phyloP scores from a whole-genome alignment of 2,113 vertebrate species.

The Ursus arctos region DNA sequence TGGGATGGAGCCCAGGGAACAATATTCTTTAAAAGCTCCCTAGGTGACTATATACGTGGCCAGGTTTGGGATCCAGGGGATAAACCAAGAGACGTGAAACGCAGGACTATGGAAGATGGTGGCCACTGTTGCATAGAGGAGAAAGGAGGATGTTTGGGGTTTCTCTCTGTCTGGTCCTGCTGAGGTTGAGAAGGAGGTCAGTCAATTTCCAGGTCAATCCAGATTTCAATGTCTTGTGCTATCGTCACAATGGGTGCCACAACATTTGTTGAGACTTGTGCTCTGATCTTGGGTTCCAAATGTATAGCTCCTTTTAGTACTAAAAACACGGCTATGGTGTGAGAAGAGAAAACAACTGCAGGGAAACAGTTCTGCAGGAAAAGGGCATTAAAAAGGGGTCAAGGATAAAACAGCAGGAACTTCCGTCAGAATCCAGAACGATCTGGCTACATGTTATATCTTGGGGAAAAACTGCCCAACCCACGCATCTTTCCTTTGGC shows the following conservation, averaged over 20 bases:
- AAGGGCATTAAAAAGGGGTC: not conserved
- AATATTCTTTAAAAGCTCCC: constrained; percentile 5
- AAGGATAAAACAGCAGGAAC: constrained; percentile 53
- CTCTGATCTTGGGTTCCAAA: constrained; percentile 42
- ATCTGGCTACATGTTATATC: not conserved
- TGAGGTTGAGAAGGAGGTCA: not conserved
- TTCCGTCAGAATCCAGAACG: not conserved
- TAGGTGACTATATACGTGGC: not conserved
- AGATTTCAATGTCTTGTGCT: not conserved
- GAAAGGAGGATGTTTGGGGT: not conserved
- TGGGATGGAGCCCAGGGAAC: not conserved
- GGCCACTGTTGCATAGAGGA: not conserved
- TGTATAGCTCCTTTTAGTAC: not conserved
- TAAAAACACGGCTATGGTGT: not conserved
- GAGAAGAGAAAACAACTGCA: constrained; percentile 31
- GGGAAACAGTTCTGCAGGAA: not conserved
- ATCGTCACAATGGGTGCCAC: not conserved
- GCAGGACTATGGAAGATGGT: not conserved
- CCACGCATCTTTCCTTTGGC: not conserved
- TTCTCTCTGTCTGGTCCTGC: not conserved
- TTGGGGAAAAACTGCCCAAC: not conserved
- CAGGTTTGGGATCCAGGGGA: not conserved
- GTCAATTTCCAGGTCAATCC: not conserved
- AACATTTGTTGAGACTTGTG: not conserved
- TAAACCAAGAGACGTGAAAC: not conserved